Evolutionary conservation across 1,140 invertebrate species (phyloP), one percentile per base, ranked within the genome.

Genomic region (Chelonus insularis): DNA sequence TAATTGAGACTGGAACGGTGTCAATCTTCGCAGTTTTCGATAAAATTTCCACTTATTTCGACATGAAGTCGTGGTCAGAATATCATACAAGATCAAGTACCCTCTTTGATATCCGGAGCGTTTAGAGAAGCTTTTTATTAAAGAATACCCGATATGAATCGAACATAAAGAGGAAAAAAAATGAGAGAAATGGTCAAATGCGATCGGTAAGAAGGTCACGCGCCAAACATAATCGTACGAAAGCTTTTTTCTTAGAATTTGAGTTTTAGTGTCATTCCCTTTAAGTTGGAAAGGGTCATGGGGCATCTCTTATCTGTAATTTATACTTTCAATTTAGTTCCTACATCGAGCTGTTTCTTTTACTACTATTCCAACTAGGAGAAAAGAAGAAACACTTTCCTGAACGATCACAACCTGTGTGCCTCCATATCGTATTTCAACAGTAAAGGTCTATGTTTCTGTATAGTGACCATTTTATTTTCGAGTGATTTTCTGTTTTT

Each of bases 261-360:
- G 36, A 23, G 18, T 48, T 29, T 18, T 45, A 41, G 23, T 36
- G 16, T 58, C 39, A 23, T 37, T 12, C 32, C 43, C 43, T 55
- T 39, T 29, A 9, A 64, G 37, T 64, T 16, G 25, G 34, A 36
- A 41, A 16, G 20, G 25, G 29, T 48, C 37, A 47, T 43, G 36
- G 20, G 48, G 50, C 65, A 57, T 74, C 67, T 60, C 71, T 76
- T 77, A 77, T 76, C 68, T 68, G 68, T 75, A 78, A 78, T 77
- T 76, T 77, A 77, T 77, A 77, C 73, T 76, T 77, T 77, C 73
- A 76, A 77, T 77, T 77, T 77, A 76, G 65, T 58, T 37, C 12
- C 56, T 29, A n/a, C 32, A 39, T 51, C 41, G 20, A 41, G 62
- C 61, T 63, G 63, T 62, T 65, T 59, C 61, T 45, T 51, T 45